Base-by-base conservation (phyloP, 2,797 vertebrate genomes). In the Ctenopoma multispine region DNA sequence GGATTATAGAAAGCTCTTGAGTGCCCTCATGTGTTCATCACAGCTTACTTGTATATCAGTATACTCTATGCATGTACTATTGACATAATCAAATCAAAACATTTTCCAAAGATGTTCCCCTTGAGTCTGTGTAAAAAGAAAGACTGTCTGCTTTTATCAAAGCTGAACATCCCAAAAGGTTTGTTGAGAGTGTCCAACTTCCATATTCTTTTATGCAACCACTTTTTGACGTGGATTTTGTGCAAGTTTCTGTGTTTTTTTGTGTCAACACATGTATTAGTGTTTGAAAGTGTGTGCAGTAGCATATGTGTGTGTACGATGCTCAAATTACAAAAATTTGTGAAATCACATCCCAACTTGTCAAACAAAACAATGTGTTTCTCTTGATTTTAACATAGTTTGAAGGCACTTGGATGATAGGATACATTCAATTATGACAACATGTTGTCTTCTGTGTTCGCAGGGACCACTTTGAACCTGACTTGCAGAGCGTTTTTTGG, bases 401-500 rank as follows among this genome's bases (percentile, higher is more conserved):
- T 77, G 54, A 80, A 53, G 46, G 40, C 15, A 2, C 10, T 23
- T 31, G 38, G 38, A 21, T 59, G 43, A 69, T 43, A 9, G 40
- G 31, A 20, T 38, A n/a, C 5, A 46, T 1, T n/a, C 8, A 46
- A 50, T 43, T 62, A 20, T 86, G 75, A 87, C 73, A 54, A 34
- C 36, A 14, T 72, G 31, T 66, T 58, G 3, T 79, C 68, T 84
- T 62, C 49, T 80, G 60, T 89, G 68, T 82, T 63, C 50, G 85
- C 94, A 99, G 97, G 97, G 2, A 89, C 93, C 46, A 94, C 95
- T 75, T 92, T 97, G 89, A 99, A 99, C 93, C 92, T 99, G 87
- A 99, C 97, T n/a, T 99, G 97, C 91, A 90, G 95, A 91, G 97
- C 97, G 23, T 99, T 98, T 90, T 99, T 99, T 66, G 97, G 97